Percentiles rank a stretch among this genome's conserved stretches.
Conservation (phyloP, 2,888 invertebrate genomes). For the Ophion ventricosus region DNA sequence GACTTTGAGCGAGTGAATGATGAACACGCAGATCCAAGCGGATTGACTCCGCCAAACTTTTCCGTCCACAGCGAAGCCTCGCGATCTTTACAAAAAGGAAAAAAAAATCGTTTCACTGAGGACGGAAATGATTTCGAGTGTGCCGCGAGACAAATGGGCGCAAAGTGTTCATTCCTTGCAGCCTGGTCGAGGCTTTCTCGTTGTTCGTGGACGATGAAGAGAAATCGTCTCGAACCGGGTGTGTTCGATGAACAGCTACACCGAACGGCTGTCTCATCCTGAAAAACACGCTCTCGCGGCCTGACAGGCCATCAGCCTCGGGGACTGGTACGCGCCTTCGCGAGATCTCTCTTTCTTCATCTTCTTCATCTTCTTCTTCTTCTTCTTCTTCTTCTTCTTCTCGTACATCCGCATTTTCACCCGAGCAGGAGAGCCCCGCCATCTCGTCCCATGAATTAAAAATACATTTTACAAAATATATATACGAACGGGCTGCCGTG, state of each 20-base stretch:
- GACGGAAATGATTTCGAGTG: neutral
- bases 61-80: too few relatives aligned
- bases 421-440: constrained; percentile 19
- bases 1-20: neutral
- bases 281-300: constrained; percentile 23
- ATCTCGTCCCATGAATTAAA: constrained; percentile 56
- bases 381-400: neutral
- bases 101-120: neutral
- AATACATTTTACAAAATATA: constrained; percentile 47
- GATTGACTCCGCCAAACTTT: constrained; percentile 14
- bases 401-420: constrained; percentile 45
- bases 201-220: neutral
- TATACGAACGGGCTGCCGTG: neutral
- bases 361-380: constrained; percentile 17
- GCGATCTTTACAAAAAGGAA: too few relatives aligned
- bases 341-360: constrained; percentile 49
- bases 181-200: neutral
- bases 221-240: constrained; percentile 44
- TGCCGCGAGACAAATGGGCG: neutral
- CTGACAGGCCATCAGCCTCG: constrained; percentile 67
- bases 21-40: neutral
- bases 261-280: constrained; percentile 66
- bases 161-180: neutral
- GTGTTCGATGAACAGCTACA: constrained; percentile 64
- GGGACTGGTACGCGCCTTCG: constrained; percentile 51